Conservation (phyloP, 2,797 vertebrate species). For the Cuculus canorus region DNA sequence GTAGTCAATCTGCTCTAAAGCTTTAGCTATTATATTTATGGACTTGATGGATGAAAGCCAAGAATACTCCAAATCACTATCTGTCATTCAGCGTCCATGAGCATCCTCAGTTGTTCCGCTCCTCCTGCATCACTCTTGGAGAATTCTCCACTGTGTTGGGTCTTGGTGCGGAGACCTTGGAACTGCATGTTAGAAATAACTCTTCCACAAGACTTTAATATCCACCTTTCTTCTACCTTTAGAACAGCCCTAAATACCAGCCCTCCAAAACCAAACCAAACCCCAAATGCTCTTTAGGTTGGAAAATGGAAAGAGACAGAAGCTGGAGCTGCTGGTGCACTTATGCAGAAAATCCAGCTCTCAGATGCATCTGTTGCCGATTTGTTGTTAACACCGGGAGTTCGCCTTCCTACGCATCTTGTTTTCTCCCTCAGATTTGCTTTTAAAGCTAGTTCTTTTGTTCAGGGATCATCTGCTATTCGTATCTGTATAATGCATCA, state of each 20-base stretch:
- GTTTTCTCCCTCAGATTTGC: background rate
- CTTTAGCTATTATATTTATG: background rate
- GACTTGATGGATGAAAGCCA: background rate
- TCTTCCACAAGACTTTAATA: background rate
- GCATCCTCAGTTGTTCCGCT: background rate
- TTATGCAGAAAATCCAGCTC: background rate
- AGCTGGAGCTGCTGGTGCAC: background rate
- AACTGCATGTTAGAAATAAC: background rate
- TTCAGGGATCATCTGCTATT: background rate
- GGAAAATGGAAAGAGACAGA: background rate
- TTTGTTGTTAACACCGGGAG: background rate
- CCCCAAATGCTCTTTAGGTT: background rate
- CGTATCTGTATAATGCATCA: background rate
- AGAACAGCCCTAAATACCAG: background rate
- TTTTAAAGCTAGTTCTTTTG: background rate
- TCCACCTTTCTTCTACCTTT: background rate
- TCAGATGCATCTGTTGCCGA: background rate
- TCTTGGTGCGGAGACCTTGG: background rate
- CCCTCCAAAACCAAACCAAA: background rate
- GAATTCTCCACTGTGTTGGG: background rate
- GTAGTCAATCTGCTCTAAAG: background rate
- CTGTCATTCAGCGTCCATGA: background rate
- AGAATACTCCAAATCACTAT: background rate
- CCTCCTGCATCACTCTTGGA: background rate
- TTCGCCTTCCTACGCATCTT: background rate